Base-by-base conservation (phyloP, 1,140 invertebrate genomes). In the Latrodectus geometricus region DNA sequence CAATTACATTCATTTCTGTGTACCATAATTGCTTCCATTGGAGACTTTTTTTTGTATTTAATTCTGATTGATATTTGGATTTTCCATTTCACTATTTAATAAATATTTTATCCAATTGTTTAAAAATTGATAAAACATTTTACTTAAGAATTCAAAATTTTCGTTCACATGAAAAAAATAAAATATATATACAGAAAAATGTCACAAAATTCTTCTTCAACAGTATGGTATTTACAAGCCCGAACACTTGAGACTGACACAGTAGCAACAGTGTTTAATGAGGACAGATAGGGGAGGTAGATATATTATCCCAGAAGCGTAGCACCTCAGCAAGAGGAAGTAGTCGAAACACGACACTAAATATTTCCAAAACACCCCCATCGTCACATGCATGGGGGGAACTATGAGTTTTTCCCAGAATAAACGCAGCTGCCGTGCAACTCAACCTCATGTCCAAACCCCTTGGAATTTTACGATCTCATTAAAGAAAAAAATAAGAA, bases 371-470 rank as follows among this genome's bases (percentile, higher is more conserved):
- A 20, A 12, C 20, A 48, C 15, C 20, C 69, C 69, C 69, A 23
- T 23, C 12, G 49, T 7, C 9, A 20, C 9, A 66, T 20, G 11
- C 56, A 65, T 35, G 35, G 5, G 35, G n/a, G 35, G 35, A 35
- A 35, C 35, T 35, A 35, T 1, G 35, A 35, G 35, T 35, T 35
- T 35, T 35, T 65, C 75, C 56, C 20, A 77, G 54, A 77, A 77
- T 74, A 77, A 77, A 65, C 56, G 23, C 14, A 76, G 52, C 52
- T 76, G 74, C 74, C 50, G 61, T 11, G 35, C 35, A 61, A 77
- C 56, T 76, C 75, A 65, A 66, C 21, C 52, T 52, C 56, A 9
- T 66, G 56, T 23, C 48, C 75, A 52, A 65, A 15, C 75, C 73
- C 15, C 69, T n/a, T 35, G 8, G n/a, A 50, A 61, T 35, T 11